phyloP scores from a whole-genome alignment of 2,797 vertebrate genomes.

The Perodicticus potto region DNA sequence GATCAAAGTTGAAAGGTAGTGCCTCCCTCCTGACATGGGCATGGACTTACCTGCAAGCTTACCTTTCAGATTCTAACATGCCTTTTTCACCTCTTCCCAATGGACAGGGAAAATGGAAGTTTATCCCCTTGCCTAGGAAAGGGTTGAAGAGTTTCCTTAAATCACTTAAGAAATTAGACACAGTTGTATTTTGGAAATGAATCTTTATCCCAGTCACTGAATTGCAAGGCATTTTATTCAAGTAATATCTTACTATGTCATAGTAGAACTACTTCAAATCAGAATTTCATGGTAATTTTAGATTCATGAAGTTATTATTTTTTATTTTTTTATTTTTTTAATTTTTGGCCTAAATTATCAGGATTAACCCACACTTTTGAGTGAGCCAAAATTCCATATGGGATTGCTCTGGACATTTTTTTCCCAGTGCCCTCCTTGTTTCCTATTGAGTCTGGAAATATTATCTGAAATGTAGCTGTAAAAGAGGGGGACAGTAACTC shows the following conservation, averaged over 20 bases:
- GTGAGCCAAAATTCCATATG: background rate
- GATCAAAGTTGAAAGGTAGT: conserved; percentile 90
- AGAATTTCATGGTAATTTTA: background rate
- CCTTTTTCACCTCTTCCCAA: conserved; percentile 82
- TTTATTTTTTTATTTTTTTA: too few relatives aligned
- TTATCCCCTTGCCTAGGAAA: conserved; percentile 29
- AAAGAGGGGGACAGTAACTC: conserved; percentile 24
- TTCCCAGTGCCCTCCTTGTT: background rate
- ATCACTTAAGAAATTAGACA: background rate
- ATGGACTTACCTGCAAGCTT: conserved; percentile 87
- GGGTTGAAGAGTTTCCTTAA: conserved; percentile 26
- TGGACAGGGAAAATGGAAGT: conserved; percentile 76
- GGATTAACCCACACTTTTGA: background rate
- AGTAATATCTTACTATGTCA: background rate
- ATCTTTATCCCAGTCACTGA: background rate
- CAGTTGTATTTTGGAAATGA: conserved; percentile 44
- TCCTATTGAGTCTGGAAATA: background rate
- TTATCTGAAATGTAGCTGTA: background rate
- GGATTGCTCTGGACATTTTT: background rate
- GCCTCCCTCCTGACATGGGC: conserved; percentile 85
- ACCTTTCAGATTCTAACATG: conserved; percentile 83
- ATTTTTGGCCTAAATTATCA: background rate
- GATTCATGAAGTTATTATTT: background rate
- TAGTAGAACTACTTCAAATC: background rate
- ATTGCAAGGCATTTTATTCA: background rate